A percentile compares a stretch with the other conserved stretches of the same genome.
Evolutionary conservation across 2,797 vertebrate species (phyloP).

Genomic region (Gastrophryne carolinensis): DNA sequence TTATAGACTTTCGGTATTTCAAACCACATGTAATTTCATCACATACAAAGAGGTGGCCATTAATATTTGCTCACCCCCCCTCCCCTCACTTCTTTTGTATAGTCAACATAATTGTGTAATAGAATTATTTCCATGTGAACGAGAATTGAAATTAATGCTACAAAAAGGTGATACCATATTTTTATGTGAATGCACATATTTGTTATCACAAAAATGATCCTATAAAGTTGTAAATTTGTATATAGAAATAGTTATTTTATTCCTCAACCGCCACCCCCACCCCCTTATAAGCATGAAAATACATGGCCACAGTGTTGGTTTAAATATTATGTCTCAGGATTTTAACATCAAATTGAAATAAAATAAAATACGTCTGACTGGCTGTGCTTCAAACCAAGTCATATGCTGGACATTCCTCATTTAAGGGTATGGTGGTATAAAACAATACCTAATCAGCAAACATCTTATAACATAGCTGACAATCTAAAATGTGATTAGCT

Average conservation of each 20-base stretch:
- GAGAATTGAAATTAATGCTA: no score
- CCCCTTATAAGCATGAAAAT: not conserved
- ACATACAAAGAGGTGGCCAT: not conserved
- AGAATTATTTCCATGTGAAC: not conserved
- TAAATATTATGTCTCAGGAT: not conserved
- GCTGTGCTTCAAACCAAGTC: slow-evolving; percentile 46
- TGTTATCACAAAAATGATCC: no score
- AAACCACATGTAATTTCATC: not conserved
- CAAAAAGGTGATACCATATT: no score
- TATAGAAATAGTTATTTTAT: no score
- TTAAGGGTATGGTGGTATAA: not conserved
- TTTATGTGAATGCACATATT: no score
- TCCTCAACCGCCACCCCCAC: no score
- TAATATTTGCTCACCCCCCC: not conserved
- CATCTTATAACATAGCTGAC: not conserved
- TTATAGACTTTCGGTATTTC: not conserved
- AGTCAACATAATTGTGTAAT: not conserved
- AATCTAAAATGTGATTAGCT: not conserved
- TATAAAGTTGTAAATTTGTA: no score
- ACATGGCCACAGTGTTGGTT: not conserved
- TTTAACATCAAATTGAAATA: not conserved
- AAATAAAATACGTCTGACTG: not conserved
- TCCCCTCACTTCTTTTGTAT: not conserved
- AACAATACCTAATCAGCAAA: not conserved
- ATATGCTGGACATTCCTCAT: not conserved